Percentiles rank a stretch among this genome's conserved stretches.
Conservation (phyloP, 1,140 invertebrate genomes). For the Sycophaga agraensis region DNA sequence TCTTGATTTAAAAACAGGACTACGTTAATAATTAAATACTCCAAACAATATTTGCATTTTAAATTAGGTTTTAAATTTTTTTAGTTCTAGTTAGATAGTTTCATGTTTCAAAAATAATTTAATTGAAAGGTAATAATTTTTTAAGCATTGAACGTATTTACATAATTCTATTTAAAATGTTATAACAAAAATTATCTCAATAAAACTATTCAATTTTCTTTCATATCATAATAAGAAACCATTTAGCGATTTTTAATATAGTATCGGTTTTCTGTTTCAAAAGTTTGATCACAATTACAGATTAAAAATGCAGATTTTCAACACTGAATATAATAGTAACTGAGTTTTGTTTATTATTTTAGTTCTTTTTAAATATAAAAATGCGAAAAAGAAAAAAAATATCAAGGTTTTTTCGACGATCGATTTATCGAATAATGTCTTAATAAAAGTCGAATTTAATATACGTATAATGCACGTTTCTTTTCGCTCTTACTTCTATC, state of each 20-base stretch:
- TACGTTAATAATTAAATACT: neutral
- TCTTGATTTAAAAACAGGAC: too few species aligned
- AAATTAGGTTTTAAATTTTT: neutral
- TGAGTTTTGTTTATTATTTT: too few species aligned
- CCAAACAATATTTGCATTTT: conserved; percentile 1
- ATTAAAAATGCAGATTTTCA: conserved; percentile 30
- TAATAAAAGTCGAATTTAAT: conserved; percentile 15
- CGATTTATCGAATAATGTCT: conserved; percentile 17
- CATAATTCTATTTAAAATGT: conserved; percentile 13
- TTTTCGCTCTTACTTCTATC: conserved; percentile 22
- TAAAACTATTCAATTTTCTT: conserved; percentile 18
- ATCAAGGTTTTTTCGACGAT: neutral
- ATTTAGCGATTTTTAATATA: conserved; percentile 17
- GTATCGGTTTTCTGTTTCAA: conserved; percentile 6
- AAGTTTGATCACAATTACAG: conserved; percentile 21
- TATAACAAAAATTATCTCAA: conserved; percentile 4
- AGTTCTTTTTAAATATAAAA: conserved; percentile 17
- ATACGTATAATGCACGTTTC: conserved; percentile 21
- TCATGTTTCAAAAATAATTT: too few species aligned
- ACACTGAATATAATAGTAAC: conserved; percentile 20
- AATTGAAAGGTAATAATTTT: too few species aligned
- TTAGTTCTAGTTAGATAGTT: too few species aligned
- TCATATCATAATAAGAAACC: conserved; percentile 1
- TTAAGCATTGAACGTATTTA: neutral
- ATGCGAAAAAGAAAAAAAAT: conserved; percentile 7